Percentiles rank a stretch among this genome's conserved stretches.
These are phyloP conservation scores for Aphelinus atriplicis DNA, from an alignment of 1,140 invertebrate genomes.

Conservation along the genomic window DNA sequence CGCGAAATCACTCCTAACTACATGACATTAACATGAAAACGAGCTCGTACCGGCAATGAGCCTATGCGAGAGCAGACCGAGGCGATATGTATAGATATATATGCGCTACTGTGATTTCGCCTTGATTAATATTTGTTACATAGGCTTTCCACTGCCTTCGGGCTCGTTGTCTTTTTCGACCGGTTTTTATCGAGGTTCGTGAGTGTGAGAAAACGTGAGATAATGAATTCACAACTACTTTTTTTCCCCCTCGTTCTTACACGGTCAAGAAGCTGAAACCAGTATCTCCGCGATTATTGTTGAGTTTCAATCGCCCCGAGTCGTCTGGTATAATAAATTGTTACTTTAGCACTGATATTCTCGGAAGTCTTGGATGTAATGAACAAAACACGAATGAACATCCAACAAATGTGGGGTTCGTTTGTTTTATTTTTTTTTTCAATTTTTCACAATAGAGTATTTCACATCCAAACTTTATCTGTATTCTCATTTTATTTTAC, in stretches of 20 bases:
- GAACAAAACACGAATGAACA: no score
- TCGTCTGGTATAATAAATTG: no score
- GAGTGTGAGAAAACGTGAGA: conserved; percentile 5
- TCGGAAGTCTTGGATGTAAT: no score
- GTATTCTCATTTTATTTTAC: no score
- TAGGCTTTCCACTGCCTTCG: background rate
- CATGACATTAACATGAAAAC: conserved; percentile 26
- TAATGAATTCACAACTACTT: background rate
- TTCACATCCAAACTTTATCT: no score
- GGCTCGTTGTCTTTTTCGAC: background rate
- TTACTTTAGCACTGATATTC: no score
- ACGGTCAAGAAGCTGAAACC: background rate
- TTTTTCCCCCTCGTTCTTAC: conserved; percentile 1
- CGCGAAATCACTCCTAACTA: conserved; percentile 40
- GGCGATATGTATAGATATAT: background rate
- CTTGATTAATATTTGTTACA: conserved; percentile 24
- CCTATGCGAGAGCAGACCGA: background rate
- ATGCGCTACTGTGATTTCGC: background rate
- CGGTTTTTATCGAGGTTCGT: background rate
- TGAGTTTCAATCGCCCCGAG: background rate
- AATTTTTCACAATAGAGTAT: no score
- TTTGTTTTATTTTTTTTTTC: no score
- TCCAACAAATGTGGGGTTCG: no score
- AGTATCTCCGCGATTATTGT: background rate
- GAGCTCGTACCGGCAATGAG: background rate